Evolutionary conservation across 1,140 invertebrate species (phyloP), one percentile per base, ranked within the genome.

Genomic region (Dinothrombium tinctorium): DNA sequence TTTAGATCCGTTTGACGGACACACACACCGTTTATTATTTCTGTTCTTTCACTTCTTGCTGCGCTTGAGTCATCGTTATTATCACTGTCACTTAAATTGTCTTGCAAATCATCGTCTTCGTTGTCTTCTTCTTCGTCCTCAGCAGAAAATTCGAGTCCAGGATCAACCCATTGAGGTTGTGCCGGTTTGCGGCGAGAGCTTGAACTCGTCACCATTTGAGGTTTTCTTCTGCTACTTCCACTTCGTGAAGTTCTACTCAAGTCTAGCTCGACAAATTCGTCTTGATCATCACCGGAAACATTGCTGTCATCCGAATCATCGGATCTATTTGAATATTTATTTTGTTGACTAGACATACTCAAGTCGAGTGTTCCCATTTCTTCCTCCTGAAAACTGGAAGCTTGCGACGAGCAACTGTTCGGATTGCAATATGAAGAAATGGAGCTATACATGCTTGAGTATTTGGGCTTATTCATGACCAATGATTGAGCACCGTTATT

Each of bases 121-220:
- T 50, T 47, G 12, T 42, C 44, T n/a, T 48, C 42, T 32, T 50
- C 45, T 11, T 50, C 47, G 35, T 38, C 49, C 7, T 56, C 56
- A 29, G 49, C 45, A 17, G 51, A 53, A 47, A 81, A 72, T 54
- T 83, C 76, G 71, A 79, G 78, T 38, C 84, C 81, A 2, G 82
- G 86, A 57, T 89, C 89, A 0, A 94, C 83, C 81, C 87, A 90
- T 60, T 94, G 84, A 0, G 89, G 89, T 22, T 83, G 82, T 0
- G 82, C 82, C 1, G 86, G 79, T 62, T 94, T 95, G 42, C 87
- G 66, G 43, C 86, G 58, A 35, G 59, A 62, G 51, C 55, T 63
- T 54, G 38, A 57, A 33, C 39, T 45, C n/a, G 41, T 42, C 3
- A 45, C 44, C 5, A 25, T 71, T 71, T 46, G 62, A 59, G 36